Percentiles rank a stretch among this genome's conserved stretches.
phyloP scores from a whole-genome alignment of 37 sponge, comb jelly and placozoan species.

The Cladorhizidae sp. region DNA sequence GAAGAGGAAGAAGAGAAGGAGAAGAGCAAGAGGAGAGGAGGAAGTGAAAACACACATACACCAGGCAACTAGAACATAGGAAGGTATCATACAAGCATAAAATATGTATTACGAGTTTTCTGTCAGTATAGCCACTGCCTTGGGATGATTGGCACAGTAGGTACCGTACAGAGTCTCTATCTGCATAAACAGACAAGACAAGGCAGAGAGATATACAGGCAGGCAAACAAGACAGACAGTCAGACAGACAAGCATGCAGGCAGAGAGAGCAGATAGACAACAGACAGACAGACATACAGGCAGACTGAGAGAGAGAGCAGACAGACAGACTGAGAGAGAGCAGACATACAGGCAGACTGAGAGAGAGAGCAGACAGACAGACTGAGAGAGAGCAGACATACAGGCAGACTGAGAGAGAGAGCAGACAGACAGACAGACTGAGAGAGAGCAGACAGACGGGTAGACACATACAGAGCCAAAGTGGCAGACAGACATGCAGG shows the following conservation, averaged over 20 bases:
- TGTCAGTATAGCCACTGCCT: conserved; percentile 88
- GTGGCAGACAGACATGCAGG: background rate
- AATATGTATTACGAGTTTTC: conserved; percentile 81
- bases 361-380: background rate
- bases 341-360: background rate
- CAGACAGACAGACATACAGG: too few relatives aligned
- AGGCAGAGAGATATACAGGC: background rate
- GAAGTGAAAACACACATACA: background rate
- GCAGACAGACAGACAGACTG: conserved; percentile 43
- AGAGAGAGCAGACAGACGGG: background rate
- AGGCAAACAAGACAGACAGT: background rate
- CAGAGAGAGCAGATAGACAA: background rate
- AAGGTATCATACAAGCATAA: background rate
- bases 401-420: background rate
- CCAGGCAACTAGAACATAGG: background rate
- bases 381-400: background rate
- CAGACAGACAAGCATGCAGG: background rate
- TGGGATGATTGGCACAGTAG: conserved; percentile 86
- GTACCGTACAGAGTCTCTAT: conserved; percentile 64
- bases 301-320: conserved; percentile 4
- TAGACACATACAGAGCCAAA: background rate
- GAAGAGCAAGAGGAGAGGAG: background rate
- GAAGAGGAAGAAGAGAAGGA: background rate
- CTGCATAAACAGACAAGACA: conserved; percentile 41
- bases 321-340: background rate